Evolutionary conservation across 2,888 invertebrate species (phyloP), one percentile per base, ranked within the genome.

Genomic region (Patella caerulea): DNA sequence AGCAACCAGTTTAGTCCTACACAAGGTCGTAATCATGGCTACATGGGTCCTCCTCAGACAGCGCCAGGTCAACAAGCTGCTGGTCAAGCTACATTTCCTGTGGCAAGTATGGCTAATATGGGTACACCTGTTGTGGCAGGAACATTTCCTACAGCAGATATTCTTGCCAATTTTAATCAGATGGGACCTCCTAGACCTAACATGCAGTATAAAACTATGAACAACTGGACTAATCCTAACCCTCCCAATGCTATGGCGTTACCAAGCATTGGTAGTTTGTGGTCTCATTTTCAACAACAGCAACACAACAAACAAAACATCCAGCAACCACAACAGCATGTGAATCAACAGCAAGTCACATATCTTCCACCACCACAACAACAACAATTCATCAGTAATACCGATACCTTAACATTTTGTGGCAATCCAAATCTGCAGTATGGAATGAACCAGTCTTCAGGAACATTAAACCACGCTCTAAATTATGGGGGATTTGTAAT

Each of bases 211-310:
- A 81, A 79, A 74, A 79, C 76, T 71, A 73, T 81, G 29, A 74
- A 77, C 65, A 76, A 78, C 75, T 79, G 78, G 78, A 78, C 79
- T 74, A 78, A 75, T 78, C 73, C 78, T 76, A 73, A 82, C 45
- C 77, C 81, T 53, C 55, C 55, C 71, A 72, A 53, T 65, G 19
- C 77, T 73, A 55, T 45, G 45, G 19, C 65, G 17, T 77, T 88
- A 52, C 87, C 88, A 45, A 87, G 87, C 74, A 86, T 88, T 83
- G 86, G 86, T 53, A 87, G 87, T 76, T 85, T 88, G 54, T 80
- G 81, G 81, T 83, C 84, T 15, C 82, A 84, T 71, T 82, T 83
- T 73, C 81, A 83, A 53, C 82, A 83, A 55, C 83, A 82, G 70
- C 81, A 81, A 70, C 70, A 71, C 24, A 79, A 82, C 55, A 69